Conservation (phyloP, 2,797 vertebrate genomes). For the Valencia hispanica region DNA sequence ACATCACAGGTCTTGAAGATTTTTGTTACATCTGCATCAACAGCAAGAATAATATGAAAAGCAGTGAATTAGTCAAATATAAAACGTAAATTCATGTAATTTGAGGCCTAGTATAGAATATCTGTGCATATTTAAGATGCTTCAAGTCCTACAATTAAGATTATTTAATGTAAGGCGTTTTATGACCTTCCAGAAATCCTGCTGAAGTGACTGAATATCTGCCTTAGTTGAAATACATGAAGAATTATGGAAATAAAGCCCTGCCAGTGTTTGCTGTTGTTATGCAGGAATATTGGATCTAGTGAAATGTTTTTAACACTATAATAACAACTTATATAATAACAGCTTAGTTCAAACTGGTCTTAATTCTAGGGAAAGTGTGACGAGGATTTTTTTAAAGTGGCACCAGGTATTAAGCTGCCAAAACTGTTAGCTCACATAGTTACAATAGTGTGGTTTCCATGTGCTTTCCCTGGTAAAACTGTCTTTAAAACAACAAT, state of each 20-base stretch:
- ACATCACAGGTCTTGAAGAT: neutral
- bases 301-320: neutral
- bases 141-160: too few relatives aligned
- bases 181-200: neutral
- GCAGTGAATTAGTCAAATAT: neutral
- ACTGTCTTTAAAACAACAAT: neutral
- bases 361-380: neutral
- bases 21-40: neutral
- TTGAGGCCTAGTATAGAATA: neutral
- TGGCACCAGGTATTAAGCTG: neutral
- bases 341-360: neutral
- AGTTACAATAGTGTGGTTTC: too few relatives aligned
- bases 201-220: neutral
- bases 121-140: neutral
- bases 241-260: neutral
- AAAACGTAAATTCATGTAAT: neutral
- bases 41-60: neutral
- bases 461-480: neutral
- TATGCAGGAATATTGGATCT: neutral
- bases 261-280: neutral
- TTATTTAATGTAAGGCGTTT: neutral
- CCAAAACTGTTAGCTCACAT: neutral
- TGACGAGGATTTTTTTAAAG: neutral
- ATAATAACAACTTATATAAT: neutral
- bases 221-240: neutral